phyloP scores from a whole-genome alignment of 1,140 invertebrate genomes.

The Papilio dardanus region DNA sequence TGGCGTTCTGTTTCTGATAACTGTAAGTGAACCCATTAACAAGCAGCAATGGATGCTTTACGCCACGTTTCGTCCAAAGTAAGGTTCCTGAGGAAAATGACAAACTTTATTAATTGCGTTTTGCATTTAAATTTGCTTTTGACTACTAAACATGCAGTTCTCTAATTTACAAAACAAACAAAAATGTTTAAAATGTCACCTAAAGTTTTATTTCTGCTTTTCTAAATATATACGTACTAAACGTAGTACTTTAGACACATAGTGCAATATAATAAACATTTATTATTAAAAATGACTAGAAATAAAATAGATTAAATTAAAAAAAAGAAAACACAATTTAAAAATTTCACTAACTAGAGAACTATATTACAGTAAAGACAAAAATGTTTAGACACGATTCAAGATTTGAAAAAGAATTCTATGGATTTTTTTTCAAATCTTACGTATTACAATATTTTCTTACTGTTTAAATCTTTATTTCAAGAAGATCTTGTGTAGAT shows the following conservation, averaged over 20 bases:
- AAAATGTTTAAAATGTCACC: neutral
- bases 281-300: neutral
- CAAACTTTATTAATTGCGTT: neutral
- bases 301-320: neutral
- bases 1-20: conserved; percentile 73
- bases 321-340: neutral
- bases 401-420: too few relatives aligned
- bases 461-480: too few relatives aligned
- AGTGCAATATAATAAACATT: neutral
- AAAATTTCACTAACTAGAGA: too few relatives aligned
- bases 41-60: conserved; percentile 70
- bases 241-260: neutral
- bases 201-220: neutral
- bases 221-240: neutral
- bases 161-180: neutral
- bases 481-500: too few relatives aligned
- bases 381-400: too few relatives aligned
- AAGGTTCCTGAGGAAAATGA: conserved; percentile 56
- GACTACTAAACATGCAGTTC: neutral
- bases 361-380: too few relatives aligned
- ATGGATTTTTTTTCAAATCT: too few relatives aligned
- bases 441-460: too few relatives aligned
- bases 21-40: conserved; percentile 70
- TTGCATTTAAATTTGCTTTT: neutral
- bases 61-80: conserved; percentile 72